Evolutionary conservation across 2,113 vertebrate genomes (phyloP).

Genomic region (Rhinichthys klamathensis): DNA sequence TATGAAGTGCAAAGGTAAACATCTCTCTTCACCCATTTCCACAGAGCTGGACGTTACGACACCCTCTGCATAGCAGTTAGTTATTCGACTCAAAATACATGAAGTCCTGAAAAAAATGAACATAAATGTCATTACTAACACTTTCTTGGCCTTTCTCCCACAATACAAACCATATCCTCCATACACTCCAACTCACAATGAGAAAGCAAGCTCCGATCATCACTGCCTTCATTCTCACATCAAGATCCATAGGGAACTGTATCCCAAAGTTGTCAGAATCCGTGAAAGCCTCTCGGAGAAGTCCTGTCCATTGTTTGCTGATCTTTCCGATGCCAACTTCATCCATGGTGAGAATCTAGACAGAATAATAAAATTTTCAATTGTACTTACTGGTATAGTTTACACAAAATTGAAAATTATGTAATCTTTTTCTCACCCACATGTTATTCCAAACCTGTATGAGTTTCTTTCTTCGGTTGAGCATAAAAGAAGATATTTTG

Average conservation of each 20-base stretch:
- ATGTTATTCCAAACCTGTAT: no score
- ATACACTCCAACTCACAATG: conserved; percentile 81
- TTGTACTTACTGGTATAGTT: no score
- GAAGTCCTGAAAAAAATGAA: conserved; percentile 79
- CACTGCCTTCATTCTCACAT: conserved; percentile 92
- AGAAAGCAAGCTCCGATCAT: conserved; percentile 94
- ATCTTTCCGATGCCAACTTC: conserved; percentile 86
- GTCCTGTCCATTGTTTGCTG: conserved; percentile 91
- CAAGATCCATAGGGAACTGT: conserved; percentile 90
- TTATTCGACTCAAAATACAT: conserved; percentile 85
- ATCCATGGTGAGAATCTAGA: conserved; percentile 85
- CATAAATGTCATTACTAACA: not conserved
- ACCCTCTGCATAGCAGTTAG: conserved; percentile 52
- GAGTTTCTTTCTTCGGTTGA: no score
- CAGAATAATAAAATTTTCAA: not conserved
- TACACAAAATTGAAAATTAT: no score
- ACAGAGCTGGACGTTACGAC: not conserved
- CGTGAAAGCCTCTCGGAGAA: conserved; percentile 84
- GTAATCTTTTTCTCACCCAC: no score
- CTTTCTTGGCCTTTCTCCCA: not conserved
- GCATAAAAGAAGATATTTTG: no score
- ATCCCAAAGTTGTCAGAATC: conserved; percentile 92
- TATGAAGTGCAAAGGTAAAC: not conserved
- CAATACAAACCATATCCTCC: not conserved
- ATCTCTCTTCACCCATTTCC: not conserved